phyloP scores from a whole-genome alignment of 2,797 vertebrate species.

The Ispidina picta region DNA sequence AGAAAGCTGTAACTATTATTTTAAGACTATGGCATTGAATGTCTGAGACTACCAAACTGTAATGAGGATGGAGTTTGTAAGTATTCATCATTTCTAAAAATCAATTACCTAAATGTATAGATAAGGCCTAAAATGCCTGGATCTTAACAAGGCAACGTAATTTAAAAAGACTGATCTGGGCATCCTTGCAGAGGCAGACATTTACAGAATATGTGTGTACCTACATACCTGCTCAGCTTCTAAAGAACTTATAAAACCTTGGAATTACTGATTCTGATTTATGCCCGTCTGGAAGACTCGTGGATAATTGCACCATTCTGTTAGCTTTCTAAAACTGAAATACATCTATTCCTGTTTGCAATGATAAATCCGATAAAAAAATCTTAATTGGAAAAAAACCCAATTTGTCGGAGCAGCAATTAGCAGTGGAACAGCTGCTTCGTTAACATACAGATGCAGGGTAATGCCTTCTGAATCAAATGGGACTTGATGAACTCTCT shows the following conservation, averaged over 20 bases:
- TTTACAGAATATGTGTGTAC: neutral
- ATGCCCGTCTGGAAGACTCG: neutral
- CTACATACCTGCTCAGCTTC: neutral
- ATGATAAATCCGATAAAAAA: constrained; percentile 63
- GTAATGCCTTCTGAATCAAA: constrained; percentile 41
- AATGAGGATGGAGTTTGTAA: neutral
- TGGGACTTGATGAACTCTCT: neutral
- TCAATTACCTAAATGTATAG: neutral
- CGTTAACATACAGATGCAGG: constrained; percentile 47
- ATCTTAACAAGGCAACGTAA: neutral
- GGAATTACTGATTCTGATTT: neutral
- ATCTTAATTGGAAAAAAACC: constrained; percentile 52
- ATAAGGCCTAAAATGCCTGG: neutral
- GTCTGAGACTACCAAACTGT: neutral
- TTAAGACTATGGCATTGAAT: constrained; percentile 17
- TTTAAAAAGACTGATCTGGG: neutral
- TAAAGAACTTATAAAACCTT: neutral
- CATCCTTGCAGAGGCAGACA: neutral
- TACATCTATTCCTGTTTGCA: constrained; percentile 42
- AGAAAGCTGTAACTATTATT: constrained; percentile 9
- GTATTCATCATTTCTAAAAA: neutral
- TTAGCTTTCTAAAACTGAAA: constrained; percentile 51
- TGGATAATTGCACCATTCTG: constrained; percentile 24
- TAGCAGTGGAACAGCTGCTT: constrained; percentile 62
- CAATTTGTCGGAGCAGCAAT: constrained; percentile 56